Evolutionary conservation across 2,113 vertebrate species (phyloP).

Genomic region (Nannobrachium achirus): DNA sequence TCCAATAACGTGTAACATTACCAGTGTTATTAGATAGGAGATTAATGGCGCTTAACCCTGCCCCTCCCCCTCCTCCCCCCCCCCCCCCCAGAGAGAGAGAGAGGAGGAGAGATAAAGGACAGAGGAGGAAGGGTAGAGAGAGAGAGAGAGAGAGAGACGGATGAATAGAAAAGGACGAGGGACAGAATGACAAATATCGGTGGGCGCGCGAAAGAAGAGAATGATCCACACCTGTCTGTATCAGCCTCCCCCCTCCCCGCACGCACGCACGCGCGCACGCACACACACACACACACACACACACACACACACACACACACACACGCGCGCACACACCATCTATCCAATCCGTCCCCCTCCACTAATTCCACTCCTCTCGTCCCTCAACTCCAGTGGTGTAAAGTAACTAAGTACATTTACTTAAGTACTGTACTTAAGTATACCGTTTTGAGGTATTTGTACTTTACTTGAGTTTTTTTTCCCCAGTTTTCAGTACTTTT

Average conservation of each 20-base stretch:
- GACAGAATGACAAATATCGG: neutral
- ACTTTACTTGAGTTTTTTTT: too few species aligned
- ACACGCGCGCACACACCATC: too few species aligned
- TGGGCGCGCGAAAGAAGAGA: constrained; percentile 13
- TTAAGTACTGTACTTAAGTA: too few species aligned
- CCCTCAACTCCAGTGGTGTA: too few species aligned
- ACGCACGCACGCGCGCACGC: too few species aligned
- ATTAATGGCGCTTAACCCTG: constrained; percentile 76
- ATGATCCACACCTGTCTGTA: constrained; percentile 11
- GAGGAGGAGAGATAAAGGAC: constrained; percentile 59
- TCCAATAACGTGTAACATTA: constrained; percentile 80
- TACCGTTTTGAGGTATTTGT: too few species aligned
- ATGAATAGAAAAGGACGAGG: neutral
- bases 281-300: too few species aligned
- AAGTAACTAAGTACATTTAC: too few species aligned
- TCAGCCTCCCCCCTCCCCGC: neutral
- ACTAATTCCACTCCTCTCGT: too few species aligned
- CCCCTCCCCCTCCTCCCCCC: constrained; percentile 66
- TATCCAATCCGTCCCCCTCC: too few species aligned
- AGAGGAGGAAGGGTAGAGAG: constrained; percentile 5
- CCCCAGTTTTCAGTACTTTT: too few species aligned
- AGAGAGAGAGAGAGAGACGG: constrained; percentile 22
- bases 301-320: too few species aligned
- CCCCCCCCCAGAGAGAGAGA: constrained; percentile 59
- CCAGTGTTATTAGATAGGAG: constrained; percentile 77